These are phyloP conservation scores for Cheilosia variabilis DNA, from an alignment of 2,888 invertebrate species.

Conservation along the genomic window DNA sequence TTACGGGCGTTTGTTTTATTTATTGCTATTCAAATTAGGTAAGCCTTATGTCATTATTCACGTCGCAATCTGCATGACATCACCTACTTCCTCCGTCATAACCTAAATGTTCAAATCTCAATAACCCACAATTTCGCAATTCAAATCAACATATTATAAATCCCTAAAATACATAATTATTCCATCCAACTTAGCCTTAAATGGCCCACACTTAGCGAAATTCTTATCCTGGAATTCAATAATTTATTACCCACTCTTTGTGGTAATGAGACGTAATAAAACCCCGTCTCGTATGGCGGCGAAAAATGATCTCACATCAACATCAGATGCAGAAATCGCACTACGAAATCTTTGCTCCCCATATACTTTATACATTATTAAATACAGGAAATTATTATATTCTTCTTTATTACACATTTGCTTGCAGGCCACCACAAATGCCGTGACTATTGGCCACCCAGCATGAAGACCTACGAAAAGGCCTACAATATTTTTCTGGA, in stretches of 20 bases:
- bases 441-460: constrained; percentile 85
- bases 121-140: no score
- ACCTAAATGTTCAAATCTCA: no score
- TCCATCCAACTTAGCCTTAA: neutral
- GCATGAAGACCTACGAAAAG: constrained; percentile 84
- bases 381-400: constrained; percentile 35
- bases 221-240: neutral
- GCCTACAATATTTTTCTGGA: constrained; percentile 86
- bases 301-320: constrained; percentile 14
- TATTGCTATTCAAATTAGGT: no score
- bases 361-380: constrained; percentile 14
- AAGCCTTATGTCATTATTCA: no score
- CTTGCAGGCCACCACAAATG: constrained; percentile 85
- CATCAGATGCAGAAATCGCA: neutral
- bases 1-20: no score
- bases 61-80: no score
- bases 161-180: constrained; percentile 15
- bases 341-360: neutral
- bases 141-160: no score
- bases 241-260: constrained; percentile 2
- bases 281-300: neutral
- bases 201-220: neutral
- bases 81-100: no score
- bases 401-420: constrained; percentile 15
- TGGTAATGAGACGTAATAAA: constrained; percentile 4